Percentiles rank a stretch among this genome's conserved stretches.
phyloP scores from a whole-genome alignment of 1,140 invertebrate species.

The Diploscapter pachys region DNA sequence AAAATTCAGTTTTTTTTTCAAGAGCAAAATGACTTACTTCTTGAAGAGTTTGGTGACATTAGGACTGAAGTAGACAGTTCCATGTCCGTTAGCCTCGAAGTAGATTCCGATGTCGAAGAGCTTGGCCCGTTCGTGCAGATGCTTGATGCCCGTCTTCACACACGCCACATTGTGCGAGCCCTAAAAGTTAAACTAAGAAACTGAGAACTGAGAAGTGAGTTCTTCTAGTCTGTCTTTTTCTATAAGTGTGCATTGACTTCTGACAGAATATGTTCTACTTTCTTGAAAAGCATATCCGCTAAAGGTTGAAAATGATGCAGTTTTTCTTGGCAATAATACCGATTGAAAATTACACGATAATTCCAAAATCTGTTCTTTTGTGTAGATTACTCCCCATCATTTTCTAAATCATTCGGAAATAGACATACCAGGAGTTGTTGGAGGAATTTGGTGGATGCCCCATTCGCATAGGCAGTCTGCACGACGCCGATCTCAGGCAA shows the following conservation, averaged over 20 bases:
- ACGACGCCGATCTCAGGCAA: slow-evolving; percentile 78
- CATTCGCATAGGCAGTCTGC: slow-evolving; percentile 98
- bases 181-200: slow-evolving; percentile 2
- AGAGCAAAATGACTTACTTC: slow-evolving; percentile 11
- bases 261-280: background rate
- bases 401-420: slow-evolving; percentile 11
- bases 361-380: no score
- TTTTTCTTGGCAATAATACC: no score
- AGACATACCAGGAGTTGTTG: slow-evolving; percentile 72
- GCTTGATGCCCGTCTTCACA: slow-evolving; percentile 92
- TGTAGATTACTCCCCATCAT: background rate
- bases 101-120: slow-evolving; percentile 93
- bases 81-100: slow-evolving; percentile 99
- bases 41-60: slow-evolving; percentile 33
- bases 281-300: no score
- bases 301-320: no score
- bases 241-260: slow-evolving; percentile 11
- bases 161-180: slow-evolving; percentile 75
- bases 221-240: slow-evolving; percentile 3
- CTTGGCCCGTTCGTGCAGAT: slow-evolving; percentile 85
- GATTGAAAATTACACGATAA: no score
- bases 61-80: slow-evolving; percentile 70
- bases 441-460: slow-evolving; percentile 88
- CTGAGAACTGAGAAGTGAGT: background rate
- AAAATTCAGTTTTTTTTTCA: background rate